Conservation (phyloP, 2,797 vertebrate species). For the Phalloptychus januarius region DNA sequence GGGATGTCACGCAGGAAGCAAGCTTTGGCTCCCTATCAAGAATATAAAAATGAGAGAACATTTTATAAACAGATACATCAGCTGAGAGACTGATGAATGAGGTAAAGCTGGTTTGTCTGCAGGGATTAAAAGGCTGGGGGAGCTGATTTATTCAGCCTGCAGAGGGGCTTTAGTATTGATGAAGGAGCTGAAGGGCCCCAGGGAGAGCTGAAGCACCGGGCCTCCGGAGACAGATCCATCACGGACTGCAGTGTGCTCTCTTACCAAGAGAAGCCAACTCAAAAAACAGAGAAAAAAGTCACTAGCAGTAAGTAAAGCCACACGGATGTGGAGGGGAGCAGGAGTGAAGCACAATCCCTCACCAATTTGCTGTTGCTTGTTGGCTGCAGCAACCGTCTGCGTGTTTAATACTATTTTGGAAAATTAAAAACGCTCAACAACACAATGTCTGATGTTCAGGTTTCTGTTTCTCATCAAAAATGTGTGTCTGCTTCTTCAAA, state of each 20-base stretch:
- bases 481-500: slow-evolving; percentile 29
- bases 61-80: slow-evolving; percentile 8
- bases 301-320: slow-evolving; percentile 68
- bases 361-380: slow-evolving; percentile 62
- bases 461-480: slow-evolving; percentile 43
- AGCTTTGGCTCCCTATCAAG: slow-evolving; percentile 92
- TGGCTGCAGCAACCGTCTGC: slow-evolving; percentile 51
- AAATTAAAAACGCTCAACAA: slow-evolving; percentile 66
- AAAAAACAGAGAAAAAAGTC: slow-evolving; percentile 73
- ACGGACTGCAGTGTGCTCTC: slow-evolving; percentile 46
- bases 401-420: slow-evolving; percentile 66
- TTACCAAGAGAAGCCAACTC: slow-evolving; percentile 66
- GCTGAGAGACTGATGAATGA: slow-evolving; percentile 7
- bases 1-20: slow-evolving; percentile 98
- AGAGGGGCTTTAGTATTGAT: slow-evolving; percentile 55
- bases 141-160: slow-evolving; percentile 56
- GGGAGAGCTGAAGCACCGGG: slow-evolving; percentile 48
- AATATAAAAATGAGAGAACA: slow-evolving; percentile 2
- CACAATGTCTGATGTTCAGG: slow-evolving; percentile 41
- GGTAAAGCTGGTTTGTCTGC: slow-evolving; percentile 40
- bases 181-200: slow-evolving; percentile 61
- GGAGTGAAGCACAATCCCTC: slow-evolving; percentile 66
- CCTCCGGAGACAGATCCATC: slow-evolving; percentile 64
- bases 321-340: slow-evolving; percentile 71
- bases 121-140: slow-evolving; percentile 49